Conservation (phyloP, 2,797 vertebrate genomes). For the Acrossocheilus wenchowensis region DNA sequence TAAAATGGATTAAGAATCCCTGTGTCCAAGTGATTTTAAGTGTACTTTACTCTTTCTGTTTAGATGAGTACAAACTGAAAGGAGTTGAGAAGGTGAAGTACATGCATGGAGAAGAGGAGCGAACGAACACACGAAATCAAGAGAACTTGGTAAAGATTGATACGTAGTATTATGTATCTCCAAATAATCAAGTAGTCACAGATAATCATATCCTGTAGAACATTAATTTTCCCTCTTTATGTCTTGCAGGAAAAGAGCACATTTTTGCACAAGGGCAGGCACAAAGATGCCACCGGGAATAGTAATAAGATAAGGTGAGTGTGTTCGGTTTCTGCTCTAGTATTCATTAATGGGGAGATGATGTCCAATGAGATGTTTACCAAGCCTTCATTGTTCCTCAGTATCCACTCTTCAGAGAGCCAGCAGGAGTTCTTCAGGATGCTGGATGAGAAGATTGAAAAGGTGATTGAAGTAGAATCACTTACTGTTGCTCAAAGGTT, state of each 20-base stretch:
- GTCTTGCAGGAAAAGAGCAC: slow-evolving; percentile 92
- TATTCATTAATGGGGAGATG: background rate
- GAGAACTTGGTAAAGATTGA: slow-evolving; percentile 89
- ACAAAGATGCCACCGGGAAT: slow-evolving; percentile 72
- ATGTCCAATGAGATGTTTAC: slow-evolving; percentile 8
- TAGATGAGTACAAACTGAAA: slow-evolving; percentile 98
- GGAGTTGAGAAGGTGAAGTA: slow-evolving; percentile 97
- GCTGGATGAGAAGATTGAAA: slow-evolving; percentile 98
- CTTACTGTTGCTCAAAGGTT: background rate
- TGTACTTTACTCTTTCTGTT: background rate
- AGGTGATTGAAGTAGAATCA: slow-evolving; percentile 75
- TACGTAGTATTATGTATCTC: background rate
- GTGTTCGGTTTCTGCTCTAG: background rate
- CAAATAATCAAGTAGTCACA: background rate
- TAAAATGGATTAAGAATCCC: background rate
- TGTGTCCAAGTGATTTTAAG: background rate
- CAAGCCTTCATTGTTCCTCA: slow-evolving; percentile 63
- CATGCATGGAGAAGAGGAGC: slow-evolving; percentile 91
- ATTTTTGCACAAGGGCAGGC: slow-evolving; percentile 80
- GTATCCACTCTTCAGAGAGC: slow-evolving; percentile 98
- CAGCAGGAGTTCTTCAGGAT: slow-evolving; percentile 99
- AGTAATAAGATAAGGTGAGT: slow-evolving; percentile 80
- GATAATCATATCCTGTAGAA: background rate
- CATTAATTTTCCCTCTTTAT: background rate
- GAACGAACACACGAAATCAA: slow-evolving; percentile 88